A percentile compares a stretch with the other conserved stretches of the same genome.
These are phyloP conservation scores for Chrysemys picta DNA, from an alignment of 2,113 vertebrate species.

Conservation along the genomic window DNA sequence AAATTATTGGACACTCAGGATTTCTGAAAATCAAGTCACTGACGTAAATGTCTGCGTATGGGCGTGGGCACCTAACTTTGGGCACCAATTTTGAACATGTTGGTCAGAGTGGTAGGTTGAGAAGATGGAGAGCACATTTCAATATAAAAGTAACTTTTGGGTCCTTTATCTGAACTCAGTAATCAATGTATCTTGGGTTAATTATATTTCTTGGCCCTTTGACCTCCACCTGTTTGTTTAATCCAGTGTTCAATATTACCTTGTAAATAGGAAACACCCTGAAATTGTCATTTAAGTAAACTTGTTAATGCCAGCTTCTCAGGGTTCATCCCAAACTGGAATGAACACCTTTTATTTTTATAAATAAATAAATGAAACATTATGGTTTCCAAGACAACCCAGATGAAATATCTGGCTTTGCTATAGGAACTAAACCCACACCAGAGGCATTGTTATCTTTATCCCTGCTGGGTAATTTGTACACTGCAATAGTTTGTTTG, in stretches of 20 bases:
- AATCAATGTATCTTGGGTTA: background rate
- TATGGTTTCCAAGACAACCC: slow-evolving; percentile 79
- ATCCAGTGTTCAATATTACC: slow-evolving; percentile 2
- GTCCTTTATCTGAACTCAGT: slow-evolving; percentile 1
- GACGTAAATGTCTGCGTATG: background rate
- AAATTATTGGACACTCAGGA: background rate
- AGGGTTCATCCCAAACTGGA: slow-evolving; percentile 60
- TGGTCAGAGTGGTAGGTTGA: background rate
- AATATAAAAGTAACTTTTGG: background rate
- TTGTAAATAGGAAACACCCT: slow-evolving; percentile 51
- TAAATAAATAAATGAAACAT: slow-evolving; percentile 51
- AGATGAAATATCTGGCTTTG: slow-evolving; percentile 71
- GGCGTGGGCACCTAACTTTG: background rate
- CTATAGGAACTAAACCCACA: slow-evolving; percentile 52
- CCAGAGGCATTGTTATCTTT: slow-evolving; percentile 68
- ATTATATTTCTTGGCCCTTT: slow-evolving; percentile 2
- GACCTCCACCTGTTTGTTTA: slow-evolving; percentile 31
- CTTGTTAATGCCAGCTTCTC: slow-evolving; percentile 32
- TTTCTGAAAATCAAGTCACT: background rate
- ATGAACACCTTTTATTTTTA: slow-evolving; percentile 64
- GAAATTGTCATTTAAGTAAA: slow-evolving; percentile 63
- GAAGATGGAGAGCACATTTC: background rate
- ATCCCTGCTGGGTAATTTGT: slow-evolving; percentile 78
- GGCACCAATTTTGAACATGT: background rate
- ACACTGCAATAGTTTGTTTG: slow-evolving; percentile 76